phyloP scores from a whole-genome alignment of 2,888 invertebrate species.

The Macrosiphum euphorbiae region DNA sequence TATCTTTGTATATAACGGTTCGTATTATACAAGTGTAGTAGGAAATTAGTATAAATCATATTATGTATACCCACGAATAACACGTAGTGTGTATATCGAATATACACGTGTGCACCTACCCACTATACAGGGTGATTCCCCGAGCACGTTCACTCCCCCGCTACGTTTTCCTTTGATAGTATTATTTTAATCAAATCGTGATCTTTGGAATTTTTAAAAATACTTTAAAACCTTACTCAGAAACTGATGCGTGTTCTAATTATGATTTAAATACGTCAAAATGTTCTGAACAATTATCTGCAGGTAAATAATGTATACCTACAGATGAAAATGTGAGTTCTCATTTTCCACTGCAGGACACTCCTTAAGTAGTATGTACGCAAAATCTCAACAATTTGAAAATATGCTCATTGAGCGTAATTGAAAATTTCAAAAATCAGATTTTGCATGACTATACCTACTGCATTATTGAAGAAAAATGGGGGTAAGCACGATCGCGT shows the following conservation, averaged over 20 bases:
- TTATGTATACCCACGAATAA: background rate
- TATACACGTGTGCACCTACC: background rate
- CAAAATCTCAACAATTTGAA: too few relatives aligned
- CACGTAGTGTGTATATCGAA: background rate
- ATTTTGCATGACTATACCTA: background rate
- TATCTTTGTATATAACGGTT: slow-evolving; percentile 8
- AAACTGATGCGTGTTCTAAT: too few relatives aligned
- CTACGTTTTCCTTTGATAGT: too few relatives aligned
- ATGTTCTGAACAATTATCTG: background rate
- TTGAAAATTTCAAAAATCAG: background rate
- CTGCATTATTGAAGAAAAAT: background rate
- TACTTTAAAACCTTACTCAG: too few relatives aligned
- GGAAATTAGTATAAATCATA: background rate
- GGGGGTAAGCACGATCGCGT: background rate
- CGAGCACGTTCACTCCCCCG: background rate
- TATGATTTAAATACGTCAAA: background rate
- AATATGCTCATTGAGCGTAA: background rate
- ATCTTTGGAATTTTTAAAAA: too few relatives aligned
- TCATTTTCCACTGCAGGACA: background rate
- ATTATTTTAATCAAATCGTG: too few relatives aligned
- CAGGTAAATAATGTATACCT: background rate
- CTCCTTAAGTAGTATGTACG: too few relatives aligned
- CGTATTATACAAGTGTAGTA: background rate
- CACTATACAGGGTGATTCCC: background rate
- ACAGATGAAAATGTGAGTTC: background rate